Evolutionary conservation across 1,140 invertebrate species (phyloP).

Genomic region (Hypsibius dujardini): DNA sequence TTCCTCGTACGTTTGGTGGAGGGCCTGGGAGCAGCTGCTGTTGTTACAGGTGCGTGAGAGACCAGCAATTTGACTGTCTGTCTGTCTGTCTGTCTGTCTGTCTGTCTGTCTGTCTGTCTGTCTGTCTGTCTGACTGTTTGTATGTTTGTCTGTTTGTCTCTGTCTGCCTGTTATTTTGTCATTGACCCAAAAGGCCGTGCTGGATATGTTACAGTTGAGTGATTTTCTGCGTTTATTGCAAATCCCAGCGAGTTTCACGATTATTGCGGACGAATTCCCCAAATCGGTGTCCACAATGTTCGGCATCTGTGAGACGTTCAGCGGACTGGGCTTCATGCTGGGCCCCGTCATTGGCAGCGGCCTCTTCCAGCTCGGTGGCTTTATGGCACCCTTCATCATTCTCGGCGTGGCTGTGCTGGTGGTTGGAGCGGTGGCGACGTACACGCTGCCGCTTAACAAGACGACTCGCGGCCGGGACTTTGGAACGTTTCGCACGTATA

Average conservation of each 20-base stretch:
- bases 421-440: background rate
- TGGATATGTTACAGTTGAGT: slow-evolving; percentile 3
- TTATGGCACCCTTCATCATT: background rate
- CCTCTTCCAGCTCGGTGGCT: background rate
- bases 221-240: background rate
- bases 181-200: too few species aligned
- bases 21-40: slow-evolving; percentile 2
- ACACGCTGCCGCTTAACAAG: slow-evolving; percentile 5
- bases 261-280: slow-evolving; percentile 14
- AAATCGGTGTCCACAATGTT: slow-evolving; percentile 9
- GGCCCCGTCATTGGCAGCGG: background rate
- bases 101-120: background rate
- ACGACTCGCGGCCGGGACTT: background rate
- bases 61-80: too few species aligned
- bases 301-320: slow-evolving; percentile 13
- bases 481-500: background rate
- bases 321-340: slow-evolving; percentile 17
- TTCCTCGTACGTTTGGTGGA: background rate
- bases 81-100: too few species aligned
- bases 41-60: background rate
- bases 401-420: background rate
- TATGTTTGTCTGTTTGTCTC: background rate
- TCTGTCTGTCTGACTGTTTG: background rate
- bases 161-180: background rate
- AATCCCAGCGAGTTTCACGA: slow-evolving; percentile 13